Evolutionary conservation across 2,888 invertebrate genomes (phyloP), one percentile per base, ranked within the genome.

Genomic region (Patella caerulea): DNA sequence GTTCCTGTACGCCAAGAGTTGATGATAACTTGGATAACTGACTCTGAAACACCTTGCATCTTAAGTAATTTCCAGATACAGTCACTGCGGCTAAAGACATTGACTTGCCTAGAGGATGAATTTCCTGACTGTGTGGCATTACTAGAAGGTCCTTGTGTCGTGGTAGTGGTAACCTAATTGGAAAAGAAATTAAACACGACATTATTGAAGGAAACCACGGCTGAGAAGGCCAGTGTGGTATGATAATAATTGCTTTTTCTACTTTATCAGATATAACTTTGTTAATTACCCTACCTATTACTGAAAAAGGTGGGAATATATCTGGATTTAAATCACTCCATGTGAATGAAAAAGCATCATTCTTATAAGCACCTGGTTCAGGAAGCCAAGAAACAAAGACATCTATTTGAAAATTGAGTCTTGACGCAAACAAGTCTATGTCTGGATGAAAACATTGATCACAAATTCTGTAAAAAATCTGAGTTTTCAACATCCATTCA

Each of bases 11-110:
- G n/a, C 65, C 65, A 65, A 11, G 65, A 65, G 12, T 9, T 14
- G 3, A 19, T 11, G 71, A 73, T 12, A 76, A 69, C n/a, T n/a
- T 17, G 73, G 24, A 76, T 75, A 80, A 17, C 45, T 65, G 19
- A 19, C 65, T 65, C 65, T 14, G 11, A 24, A 65, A 65, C 19
- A 11, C 59, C n/a, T 59, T 17, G 59, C 59, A 59, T 59, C 19
- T 59, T 19, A 59, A 59, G 59, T 17, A n/a, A 19, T 59, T 19
- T 14, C n/a, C 59, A n/a, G 59, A 59, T 7, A 59, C 59, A 59
- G 19, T 59, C 9, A 59, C 59, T 59, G 56, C n/a, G 59, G 19
- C 59, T 17, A 59, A 59, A 59, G 59, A 59, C 19, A 65, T 11
- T 19, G 11, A 5, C 65, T 65, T 65, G 19, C 11, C 14, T 14